Evolutionary conservation across 2,113 vertebrate species (phyloP), one percentile per base, ranked within the genome.

Genomic region (Lota lota): DNA sequence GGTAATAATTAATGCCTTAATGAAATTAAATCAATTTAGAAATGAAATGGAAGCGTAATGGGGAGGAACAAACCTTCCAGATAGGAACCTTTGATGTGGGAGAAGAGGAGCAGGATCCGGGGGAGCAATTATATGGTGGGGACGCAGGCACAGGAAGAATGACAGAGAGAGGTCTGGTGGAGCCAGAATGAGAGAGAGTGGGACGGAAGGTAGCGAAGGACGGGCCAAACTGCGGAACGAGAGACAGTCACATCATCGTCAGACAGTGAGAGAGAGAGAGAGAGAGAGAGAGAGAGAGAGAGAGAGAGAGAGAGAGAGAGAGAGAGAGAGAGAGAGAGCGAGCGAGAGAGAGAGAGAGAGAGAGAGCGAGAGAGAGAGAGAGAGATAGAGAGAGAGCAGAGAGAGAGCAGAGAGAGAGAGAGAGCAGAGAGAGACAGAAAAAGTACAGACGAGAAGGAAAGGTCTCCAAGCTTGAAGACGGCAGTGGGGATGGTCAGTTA

Each of bases 121-220:
- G 73, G 90, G 92, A 85, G 87, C 86, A 72, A 83, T 36, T 92
- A 93, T 83, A 91, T 89, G 89, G 88, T 89, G 90, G 87, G 91
- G 91, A 90, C 86, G 83, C 90, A 89, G 92, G 85, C 87, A 91
- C 90, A 83, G 92, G 91, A 87, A 93, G 88, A 86, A 89, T 92
- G 91, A 93, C 91, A 92, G 92, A 91, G 81, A 90, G 83, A 89
- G 92, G 92, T 85, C 90, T 85, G 83, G 85, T 88, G 91, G 90
- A 90, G 84, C 92, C 90, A 90, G 89, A 85, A 88, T 89, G 90
- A 90, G 89, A 93, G 72, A 90, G 86, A 91, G 90, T 85, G 82
- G 92, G 91, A 89, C 90, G 92, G 91, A 93, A 93, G 90, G 92
- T 92, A 89, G 90, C 88, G 84, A 93, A 93, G 90, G 90, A 92